phyloP scores from a whole-genome alignment of 2,797 vertebrate species.

The Sibirionetta formosa region DNA sequence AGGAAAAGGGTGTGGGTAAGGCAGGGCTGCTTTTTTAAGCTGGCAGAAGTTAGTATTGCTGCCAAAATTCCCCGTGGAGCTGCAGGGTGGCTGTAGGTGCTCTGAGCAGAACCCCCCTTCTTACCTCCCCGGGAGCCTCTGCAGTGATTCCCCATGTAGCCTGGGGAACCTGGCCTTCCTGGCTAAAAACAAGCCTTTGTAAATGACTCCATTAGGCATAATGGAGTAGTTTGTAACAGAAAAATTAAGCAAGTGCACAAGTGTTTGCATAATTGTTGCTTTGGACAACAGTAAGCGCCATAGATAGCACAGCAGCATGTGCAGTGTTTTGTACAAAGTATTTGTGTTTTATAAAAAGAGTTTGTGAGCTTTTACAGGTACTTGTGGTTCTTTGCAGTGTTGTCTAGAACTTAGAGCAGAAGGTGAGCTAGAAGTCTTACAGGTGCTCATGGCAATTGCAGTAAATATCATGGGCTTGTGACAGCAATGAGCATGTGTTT shows the following conservation, averaged over 20 bases:
- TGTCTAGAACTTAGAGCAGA: not conserved
- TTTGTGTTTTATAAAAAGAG: not conserved
- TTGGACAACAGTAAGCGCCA: not conserved
- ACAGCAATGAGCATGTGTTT: not conserved
- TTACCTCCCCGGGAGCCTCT: not conserved
- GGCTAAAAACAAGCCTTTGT: not conserved
- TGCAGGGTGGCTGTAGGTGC: not conserved
- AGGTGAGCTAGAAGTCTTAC: not conserved
- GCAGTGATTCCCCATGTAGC: not conserved
- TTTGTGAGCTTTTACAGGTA: not conserved
- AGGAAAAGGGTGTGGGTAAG: not conserved
- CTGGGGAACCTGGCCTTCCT: not conserved
- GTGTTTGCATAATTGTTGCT: constrained; percentile 25
- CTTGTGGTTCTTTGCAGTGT: not conserved
- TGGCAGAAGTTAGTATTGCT: not conserved
- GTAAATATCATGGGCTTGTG: not conserved
- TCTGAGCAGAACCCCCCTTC: not conserved
- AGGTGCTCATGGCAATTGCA: not conserved
- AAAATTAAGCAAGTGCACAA: constrained; percentile 32
- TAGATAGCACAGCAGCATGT: not conserved
- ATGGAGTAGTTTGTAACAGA: constrained; percentile 33
- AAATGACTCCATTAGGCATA: constrained; percentile 41
- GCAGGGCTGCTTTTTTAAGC: not conserved
- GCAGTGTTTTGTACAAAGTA: not conserved
- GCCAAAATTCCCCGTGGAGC: constrained; percentile 15